These are phyloP conservation scores for Carpatolechia fugitivella DNA, from an alignment of 2,888 invertebrate genomes.

Conservation along the genomic window DNA sequence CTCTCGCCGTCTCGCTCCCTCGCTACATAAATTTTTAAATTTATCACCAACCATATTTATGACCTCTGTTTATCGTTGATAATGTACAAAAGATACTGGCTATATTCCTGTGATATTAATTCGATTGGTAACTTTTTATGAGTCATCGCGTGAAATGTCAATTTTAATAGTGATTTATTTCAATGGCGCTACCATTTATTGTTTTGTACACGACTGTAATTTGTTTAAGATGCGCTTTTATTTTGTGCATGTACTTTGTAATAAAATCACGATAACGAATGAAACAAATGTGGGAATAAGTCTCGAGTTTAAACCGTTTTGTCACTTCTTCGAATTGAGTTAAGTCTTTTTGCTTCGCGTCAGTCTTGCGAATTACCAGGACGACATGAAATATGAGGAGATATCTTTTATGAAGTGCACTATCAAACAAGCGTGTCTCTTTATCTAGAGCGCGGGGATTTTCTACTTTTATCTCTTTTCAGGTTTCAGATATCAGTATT, in stretches of 20 bases:
- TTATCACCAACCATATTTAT: constrained; percentile 67
- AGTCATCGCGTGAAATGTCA: constrained; percentile 69
- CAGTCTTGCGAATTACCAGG: constrained; percentile 13
- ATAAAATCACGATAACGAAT: constrained; percentile 15
- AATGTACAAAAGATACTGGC: constrained; percentile 55
- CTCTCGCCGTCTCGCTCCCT: constrained; percentile 45
- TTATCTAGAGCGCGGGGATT: constrained; percentile 9
- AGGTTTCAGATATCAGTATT: too few relatives aligned
- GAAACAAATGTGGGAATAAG: constrained; percentile 13
- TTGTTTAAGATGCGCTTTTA: constrained; percentile 31
- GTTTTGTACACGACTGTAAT: constrained; percentile 38
- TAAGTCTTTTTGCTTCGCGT: constrained; percentile 10
- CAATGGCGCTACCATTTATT: constrained; percentile 35
- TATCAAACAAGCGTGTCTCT: background rate
- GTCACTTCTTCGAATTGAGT: background rate
- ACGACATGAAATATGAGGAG: constrained; percentile 6
- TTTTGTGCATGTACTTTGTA: constrained; percentile 22
- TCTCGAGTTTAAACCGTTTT: background rate
- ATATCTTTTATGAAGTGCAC: background rate
- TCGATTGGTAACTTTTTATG: constrained; percentile 48
- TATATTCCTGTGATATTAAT: constrained; percentile 63
- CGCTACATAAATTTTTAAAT: constrained; percentile 67
- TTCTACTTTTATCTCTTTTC: too few relatives aligned
- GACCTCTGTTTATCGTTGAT: constrained; percentile 57
- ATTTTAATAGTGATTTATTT: constrained; percentile 69